phyloP scores from a whole-genome alignment of 2,113 vertebrate species.

The Halichoerus grypus region DNA sequence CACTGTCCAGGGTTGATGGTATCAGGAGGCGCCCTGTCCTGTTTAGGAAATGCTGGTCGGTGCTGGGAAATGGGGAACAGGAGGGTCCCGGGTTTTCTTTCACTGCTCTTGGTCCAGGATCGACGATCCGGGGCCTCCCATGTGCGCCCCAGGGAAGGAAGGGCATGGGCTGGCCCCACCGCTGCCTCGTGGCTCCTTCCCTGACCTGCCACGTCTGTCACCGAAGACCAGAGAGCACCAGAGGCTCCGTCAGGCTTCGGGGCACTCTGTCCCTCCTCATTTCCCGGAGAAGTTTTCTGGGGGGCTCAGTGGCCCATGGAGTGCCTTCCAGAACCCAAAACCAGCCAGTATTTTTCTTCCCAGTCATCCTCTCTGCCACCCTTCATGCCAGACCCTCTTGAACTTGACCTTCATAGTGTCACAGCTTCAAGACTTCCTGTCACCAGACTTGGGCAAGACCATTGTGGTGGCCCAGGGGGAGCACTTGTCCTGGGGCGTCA shows the following conservation, averaged over 20 bases:
- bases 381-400: rapidly evolving
- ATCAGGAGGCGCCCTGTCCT: too few species aligned
- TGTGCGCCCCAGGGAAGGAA: too few species aligned
- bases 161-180: rapidly evolving
- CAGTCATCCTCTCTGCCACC: rapidly evolving
- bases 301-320: rapidly evolving
- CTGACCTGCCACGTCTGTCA: rapidly evolving
- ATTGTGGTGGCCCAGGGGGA: rapidly evolving
- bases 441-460: neutral
- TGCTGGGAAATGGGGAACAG: neutral
- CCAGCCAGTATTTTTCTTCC: rapidly evolving
- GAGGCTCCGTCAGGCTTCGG: neutral
- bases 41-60: neutral
- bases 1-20: neutral
- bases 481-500: rapidly evolving
- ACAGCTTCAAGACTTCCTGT: too few species aligned
- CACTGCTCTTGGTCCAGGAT: rapidly evolving
- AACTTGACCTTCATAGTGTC: neutral
- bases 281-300: neutral
- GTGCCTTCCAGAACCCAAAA: neutral
- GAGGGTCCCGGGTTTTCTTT: rapidly evolving
- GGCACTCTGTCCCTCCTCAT: rapidly evolving
- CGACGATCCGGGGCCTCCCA: rapidly evolving
- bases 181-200: rapidly evolving
- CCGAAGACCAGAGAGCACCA: rapidly evolving